Base-by-base conservation (phyloP, 2,113 vertebrate genomes). In the Numenius arquata region DNA sequence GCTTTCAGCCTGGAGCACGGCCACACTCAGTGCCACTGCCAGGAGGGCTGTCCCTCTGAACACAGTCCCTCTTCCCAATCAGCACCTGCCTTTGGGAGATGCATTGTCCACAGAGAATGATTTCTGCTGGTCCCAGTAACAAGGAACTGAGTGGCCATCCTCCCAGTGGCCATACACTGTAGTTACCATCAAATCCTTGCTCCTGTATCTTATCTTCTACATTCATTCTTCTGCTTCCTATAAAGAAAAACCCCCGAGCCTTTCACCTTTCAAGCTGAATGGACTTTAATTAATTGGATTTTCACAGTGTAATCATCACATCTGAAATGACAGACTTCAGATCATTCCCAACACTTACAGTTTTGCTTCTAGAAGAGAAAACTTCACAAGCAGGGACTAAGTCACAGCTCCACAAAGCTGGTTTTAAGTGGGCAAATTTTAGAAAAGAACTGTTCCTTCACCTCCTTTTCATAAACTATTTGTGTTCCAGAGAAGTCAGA, bases 111-210 rank as follows among this genome's bases (percentile, higher is more conserved):
- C 55, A 59, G 50, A 63, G 82, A 36, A 43, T 0, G 4, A 12
- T 55, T 82, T 55, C 79, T 85, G 55, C 71, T 71, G 63, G 41
- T 74, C 22, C 65, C 91, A 47, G 62, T 23, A 45, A 22, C 65
- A 38, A 8, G 0, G 6, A 76, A 34, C 23, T 0, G 2, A 47
- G 36, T 1, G 12, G 47, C 40, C 59, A 7, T 11, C 22, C 41
- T 82, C 38, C 43, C 61, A 15, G 55, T 23, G 84, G 52, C 56
- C 68, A 25, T 4, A 5, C 40, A 6, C 14, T 32, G 47, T 5
- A 20, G 55, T n/a, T 30, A 9, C 48, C 38, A 19, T 27, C 88
- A 55, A 73, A 79, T 27, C 47, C 34, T 78, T 52, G 12, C 45
- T 93, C 19, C 34, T 0, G 2, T 74, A 7, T 83, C 73, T 56